Conservation (phyloP, 1,140 invertebrate genomes). For the Drosophila aff. region DNA sequence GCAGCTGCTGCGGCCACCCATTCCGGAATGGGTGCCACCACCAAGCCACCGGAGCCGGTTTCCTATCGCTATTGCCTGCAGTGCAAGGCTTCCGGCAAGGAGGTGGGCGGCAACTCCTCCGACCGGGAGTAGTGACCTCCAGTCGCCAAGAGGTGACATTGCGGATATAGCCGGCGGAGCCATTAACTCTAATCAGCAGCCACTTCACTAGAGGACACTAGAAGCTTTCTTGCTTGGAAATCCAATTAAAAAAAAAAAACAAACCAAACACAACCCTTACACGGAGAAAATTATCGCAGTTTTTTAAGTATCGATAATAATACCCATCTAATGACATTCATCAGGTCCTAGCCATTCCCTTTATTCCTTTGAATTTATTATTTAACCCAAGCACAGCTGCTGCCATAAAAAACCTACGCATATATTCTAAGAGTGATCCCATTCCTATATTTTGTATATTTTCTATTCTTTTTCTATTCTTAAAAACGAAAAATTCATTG, state of each 20-base stretch:
- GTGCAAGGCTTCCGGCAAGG: conserved; percentile 59
- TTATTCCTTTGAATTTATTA: neutral
- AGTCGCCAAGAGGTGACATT: conserved; percentile 15
- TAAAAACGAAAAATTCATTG: neutral
- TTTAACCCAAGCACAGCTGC: neutral
- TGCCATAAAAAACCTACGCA: neutral
- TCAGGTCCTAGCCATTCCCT: neutral
- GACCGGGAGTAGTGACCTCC: conserved; percentile 38
- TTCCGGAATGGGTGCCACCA: neutral
- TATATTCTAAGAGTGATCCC: conserved; percentile 1
- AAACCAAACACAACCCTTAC: neutral
- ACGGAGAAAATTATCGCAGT: neutral
- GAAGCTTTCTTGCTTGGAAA: conserved; percentile 32
- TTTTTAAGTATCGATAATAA: neutral
- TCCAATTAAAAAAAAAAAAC: conserved; percentile 3
- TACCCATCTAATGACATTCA: neutral
- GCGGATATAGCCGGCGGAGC: conserved; percentile 5
- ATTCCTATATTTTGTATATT: neutral
- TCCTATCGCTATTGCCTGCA: conserved; percentile 70
- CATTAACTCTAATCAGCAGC: conserved; percentile 33
- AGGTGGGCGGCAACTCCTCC: conserved; percentile 21
- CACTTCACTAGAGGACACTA: conserved; percentile 32
- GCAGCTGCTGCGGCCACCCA: conserved; percentile 26
- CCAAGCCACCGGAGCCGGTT: conserved; percentile 69
- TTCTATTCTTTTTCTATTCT: neutral